Conservation (phyloP, 2,888 invertebrate genomes). For the Coecobrya sp. region DNA sequence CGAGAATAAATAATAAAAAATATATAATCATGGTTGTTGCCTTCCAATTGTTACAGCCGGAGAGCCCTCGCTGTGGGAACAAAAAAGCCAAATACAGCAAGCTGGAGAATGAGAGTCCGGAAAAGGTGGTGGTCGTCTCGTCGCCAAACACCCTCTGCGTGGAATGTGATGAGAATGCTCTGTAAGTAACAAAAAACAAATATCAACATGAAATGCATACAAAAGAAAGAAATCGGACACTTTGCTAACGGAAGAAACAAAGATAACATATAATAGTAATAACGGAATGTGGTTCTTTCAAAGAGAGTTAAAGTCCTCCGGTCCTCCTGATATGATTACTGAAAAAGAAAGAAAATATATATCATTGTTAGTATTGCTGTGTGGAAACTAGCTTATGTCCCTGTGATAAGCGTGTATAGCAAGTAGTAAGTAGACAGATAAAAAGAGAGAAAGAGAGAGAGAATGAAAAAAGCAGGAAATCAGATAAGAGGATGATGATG, state of each 20-base stretch:
- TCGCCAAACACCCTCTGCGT: constrained; percentile 86
- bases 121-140: constrained; percentile 86
- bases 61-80: constrained; percentile 86
- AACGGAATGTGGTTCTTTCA: not conserved
- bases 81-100: constrained; percentile 93
- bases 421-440: too few relatives aligned
- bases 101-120: constrained; percentile 92
- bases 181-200: constrained; percentile 83
- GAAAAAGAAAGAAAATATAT: too few relatives aligned
- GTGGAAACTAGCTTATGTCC: not conserved
- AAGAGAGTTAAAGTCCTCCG: too few relatives aligned
- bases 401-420: not conserved
- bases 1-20: not conserved
- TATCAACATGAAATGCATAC: not conserved
- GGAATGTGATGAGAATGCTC: constrained; percentile 87
- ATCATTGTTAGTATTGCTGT: too few relatives aligned
- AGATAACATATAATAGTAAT: not conserved
- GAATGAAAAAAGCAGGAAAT: constrained; percentile 5
- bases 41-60: constrained; percentile 85
- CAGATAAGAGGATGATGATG: constrained; percentile 52
- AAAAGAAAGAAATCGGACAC: not conserved
- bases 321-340: too few relatives aligned
- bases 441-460: too few relatives aligned
- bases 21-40: constrained; percentile 76
- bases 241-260: not conserved